Conservation (phyloP, 2,113 vertebrate species). For the Scopus umbretta region DNA sequence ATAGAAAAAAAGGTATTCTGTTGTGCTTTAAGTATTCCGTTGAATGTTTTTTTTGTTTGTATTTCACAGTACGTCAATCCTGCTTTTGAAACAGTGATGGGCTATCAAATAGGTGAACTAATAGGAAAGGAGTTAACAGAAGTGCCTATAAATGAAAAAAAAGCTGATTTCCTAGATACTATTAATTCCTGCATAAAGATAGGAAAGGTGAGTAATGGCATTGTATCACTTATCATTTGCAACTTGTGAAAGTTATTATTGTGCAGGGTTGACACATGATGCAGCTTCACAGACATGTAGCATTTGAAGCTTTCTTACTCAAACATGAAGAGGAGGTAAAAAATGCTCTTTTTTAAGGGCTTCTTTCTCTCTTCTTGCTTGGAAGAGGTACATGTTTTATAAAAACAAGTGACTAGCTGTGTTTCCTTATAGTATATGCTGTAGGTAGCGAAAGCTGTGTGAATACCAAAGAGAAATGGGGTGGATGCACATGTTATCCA, state of each 20-base stretch:
- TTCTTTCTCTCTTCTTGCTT: not conserved
- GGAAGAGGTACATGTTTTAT: not conserved
- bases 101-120: conserved; percentile 91
- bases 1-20: not conserved
- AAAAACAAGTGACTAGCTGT: not conserved
- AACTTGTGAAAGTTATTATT: not conserved
- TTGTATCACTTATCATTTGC: not conserved
- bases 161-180: conserved; percentile 91
- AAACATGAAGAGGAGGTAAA: not conserved
- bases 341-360: not conserved
- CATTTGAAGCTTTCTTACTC: not conserved
- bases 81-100: conserved; percentile 93
- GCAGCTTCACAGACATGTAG: not conserved
- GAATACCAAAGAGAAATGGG: not conserved
- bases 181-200: conserved; percentile 93
- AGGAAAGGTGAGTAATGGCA: conserved; percentile 85
- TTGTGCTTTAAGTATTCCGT: not conserved
- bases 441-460: not conserved
- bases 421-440: not conserved
- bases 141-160: conserved; percentile 96
- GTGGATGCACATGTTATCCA: not conserved
- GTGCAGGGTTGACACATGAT: not conserved
- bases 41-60: conserved; percentile 26
- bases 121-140: conserved; percentile 93
- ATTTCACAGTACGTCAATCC: conserved; percentile 91